A percentile compares a stretch with the other conserved stretches of the same genome.
Conservation (phyloP, 2,797 vertebrate species). For the Siniperca undulata region DNA sequence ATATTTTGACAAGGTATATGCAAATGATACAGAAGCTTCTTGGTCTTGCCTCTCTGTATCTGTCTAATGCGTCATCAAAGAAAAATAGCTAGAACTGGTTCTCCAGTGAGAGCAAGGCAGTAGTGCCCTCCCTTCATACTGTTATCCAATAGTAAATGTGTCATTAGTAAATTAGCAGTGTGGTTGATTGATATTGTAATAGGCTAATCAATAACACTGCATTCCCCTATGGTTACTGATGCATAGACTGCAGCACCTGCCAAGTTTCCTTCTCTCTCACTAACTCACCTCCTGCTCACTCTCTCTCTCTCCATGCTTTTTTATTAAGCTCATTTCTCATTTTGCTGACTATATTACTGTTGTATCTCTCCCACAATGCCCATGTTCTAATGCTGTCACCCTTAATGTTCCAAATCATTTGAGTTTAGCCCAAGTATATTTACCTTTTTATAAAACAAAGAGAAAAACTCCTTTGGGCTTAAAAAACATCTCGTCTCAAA, state of each 20-base stretch:
- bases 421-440: conserved; percentile 41
- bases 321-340: conserved; percentile 70
- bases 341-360: conserved; percentile 65
- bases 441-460: conserved; percentile 43
- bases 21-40: not conserved
- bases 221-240: conserved; percentile 61
- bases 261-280: conserved; percentile 43
- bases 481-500: not conserved
- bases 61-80: not conserved
- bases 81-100: not conserved
- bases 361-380: conserved; percentile 46
- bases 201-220: conserved; percentile 67
- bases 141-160: conserved; percentile 56
- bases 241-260: conserved; percentile 50
- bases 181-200: conserved; percentile 69
- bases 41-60: not conserved
- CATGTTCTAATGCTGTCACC: conserved; percentile 28
- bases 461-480: conserved; percentile 15
- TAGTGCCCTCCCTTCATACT: not conserved
- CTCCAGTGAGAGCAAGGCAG: conserved; percentile 14
- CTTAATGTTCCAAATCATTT: conserved; percentile 20
- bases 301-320: conserved; percentile 23
- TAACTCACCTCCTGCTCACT: conserved; percentile 10
- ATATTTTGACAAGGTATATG: not conserved
- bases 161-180: conserved; percentile 76